Conservation (phyloP, 1,140 invertebrate species). For the Papilio polytes region DNA sequence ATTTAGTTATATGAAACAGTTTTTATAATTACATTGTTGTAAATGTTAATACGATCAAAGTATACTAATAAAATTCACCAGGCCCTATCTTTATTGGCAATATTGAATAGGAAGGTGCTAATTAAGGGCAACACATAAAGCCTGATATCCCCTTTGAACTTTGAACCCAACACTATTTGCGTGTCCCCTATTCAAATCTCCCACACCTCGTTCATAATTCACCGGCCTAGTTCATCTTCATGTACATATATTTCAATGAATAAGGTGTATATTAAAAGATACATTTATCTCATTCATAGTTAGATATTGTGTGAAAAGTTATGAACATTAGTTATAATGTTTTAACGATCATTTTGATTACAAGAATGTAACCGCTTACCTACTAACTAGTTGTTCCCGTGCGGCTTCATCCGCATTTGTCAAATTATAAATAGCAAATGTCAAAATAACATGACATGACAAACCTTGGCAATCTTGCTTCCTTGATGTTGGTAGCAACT, state of each 20-base stretch:
- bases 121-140: conserved; percentile 6
- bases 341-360: too few relatives aligned
- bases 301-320: not conserved
- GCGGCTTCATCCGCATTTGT: too few relatives aligned
- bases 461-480: too few relatives aligned
- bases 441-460: too few relatives aligned
- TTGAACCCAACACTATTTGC: conserved; percentile 4
- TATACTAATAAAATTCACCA: conserved; percentile 3
- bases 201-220: conserved; percentile 1
- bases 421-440: too few relatives aligned
- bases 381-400: too few relatives aligned
- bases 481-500: too few relatives aligned
- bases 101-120: conserved; percentile 18
- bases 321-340: too few relatives aligned
- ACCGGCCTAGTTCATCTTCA: not conserved
- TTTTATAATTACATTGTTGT: not conserved
- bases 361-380: too few relatives aligned
- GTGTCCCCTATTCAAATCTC: conserved; percentile 9
- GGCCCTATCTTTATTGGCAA: not conserved
- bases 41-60: not conserved
- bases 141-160: conserved; percentile 1
- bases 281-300: not conserved
- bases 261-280: not conserved
- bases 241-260: conserved; percentile 6
- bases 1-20: not conserved